Conservation (phyloP, 2,113 vertebrate genomes). For the Pelobates fuscus region DNA sequence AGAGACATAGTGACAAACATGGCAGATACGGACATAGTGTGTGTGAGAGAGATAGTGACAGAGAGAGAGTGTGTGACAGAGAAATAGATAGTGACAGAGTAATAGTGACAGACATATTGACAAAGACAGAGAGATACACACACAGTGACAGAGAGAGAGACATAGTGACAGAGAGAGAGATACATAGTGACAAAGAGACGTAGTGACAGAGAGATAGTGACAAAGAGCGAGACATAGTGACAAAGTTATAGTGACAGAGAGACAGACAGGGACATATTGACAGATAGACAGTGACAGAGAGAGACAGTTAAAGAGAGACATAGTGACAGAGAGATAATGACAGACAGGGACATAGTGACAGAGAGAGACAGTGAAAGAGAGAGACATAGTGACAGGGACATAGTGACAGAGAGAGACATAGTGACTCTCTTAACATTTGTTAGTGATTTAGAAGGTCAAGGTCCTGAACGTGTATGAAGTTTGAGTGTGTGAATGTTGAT, state of each 20-base stretch:
- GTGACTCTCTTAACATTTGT: no score
- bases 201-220: not conserved
- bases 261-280: no score
- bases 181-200: not conserved
- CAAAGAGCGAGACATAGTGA: not conserved
- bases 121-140: not conserved
- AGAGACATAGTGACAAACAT: no score
- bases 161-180: not conserved
- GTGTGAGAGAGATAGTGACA: not conserved
- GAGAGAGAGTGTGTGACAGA: not conserved
- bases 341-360: not conserved
- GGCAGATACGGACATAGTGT: not conserved
- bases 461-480: no score
- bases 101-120: not conserved
- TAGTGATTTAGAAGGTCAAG: no score
- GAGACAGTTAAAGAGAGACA: not conserved
- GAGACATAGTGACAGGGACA: not conserved
- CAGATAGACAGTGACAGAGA: not conserved
- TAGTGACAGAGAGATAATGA: not conserved
- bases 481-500: no score
- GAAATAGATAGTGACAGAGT: not conserved
- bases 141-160: not conserved
- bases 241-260: no score
- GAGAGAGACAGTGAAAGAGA: not conserved
- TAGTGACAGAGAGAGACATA: not conserved